Percentiles rank a stretch among this genome's conserved stretches.
Evolutionary conservation across 1,140 invertebrate genomes (phyloP).

Genomic region (Aphelenchoides avenae): DNA sequence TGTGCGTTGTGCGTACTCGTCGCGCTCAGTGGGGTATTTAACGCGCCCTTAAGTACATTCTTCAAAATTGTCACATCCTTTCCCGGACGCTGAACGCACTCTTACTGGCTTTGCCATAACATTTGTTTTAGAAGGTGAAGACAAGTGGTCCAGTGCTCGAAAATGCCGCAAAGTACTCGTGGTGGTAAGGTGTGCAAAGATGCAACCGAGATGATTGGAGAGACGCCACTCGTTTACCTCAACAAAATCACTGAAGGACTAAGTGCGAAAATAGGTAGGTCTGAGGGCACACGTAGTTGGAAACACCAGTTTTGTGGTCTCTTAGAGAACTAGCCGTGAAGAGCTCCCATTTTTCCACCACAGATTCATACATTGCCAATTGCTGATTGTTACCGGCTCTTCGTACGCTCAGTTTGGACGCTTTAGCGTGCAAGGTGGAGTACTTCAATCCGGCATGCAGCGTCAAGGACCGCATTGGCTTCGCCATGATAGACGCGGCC

Average conservation of each 20-base stretch:
- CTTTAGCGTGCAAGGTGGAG: conserved; percentile 42
- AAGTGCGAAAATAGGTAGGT: conserved; percentile 36
- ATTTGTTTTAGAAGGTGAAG: too few relatives aligned
- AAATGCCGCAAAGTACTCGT: too few relatives aligned
- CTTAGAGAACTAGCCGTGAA: conserved; percentile 31
- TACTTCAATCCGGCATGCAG: conserved; percentile 47
- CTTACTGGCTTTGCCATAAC: too few relatives aligned
- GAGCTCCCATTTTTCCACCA: neutral
- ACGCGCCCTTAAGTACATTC: too few relatives aligned
- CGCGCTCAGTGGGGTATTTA: too few relatives aligned
- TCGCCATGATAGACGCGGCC: conserved; percentile 46
- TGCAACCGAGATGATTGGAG: conserved; percentile 35
- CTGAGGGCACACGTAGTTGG: too few relatives aligned
- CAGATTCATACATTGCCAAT: too few relatives aligned
- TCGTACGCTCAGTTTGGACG: too few relatives aligned
- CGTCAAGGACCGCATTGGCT: conserved; percentile 45
- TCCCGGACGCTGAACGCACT: too few relatives aligned
- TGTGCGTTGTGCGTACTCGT: too few relatives aligned
- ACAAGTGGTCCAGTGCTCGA: too few relatives aligned
- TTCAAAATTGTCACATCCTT: too few relatives aligned
- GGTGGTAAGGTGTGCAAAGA: conserved; percentile 4
- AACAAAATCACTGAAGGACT: conserved; percentile 38
- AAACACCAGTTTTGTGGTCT: conserved; percentile 47
- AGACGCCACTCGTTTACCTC: conserved; percentile 45
- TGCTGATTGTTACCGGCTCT: conserved; percentile 9